Base-by-base conservation (phyloP, 2,888 invertebrate species). In the Caenorhabditis sulstoni region DNA sequence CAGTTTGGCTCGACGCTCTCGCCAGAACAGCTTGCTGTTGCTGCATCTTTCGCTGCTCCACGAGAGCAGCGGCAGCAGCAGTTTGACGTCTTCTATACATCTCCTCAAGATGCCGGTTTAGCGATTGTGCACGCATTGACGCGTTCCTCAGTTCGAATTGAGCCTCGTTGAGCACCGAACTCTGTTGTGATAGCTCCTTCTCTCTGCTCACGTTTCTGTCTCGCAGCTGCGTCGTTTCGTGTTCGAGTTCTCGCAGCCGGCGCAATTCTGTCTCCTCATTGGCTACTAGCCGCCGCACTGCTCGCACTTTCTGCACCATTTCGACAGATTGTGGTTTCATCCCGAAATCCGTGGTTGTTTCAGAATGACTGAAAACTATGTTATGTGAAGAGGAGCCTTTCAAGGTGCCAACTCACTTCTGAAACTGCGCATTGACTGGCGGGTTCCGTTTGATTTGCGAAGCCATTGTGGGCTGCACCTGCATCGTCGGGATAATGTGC, bases 91-190 rank as follows among this genome's bases (percentile, higher is more conserved):
- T 93, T 76, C 95, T 92, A 70, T 92, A 90, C 86, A 98, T 92
- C 90, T 97, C 96, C 91, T 98, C 97, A 85, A 98, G 93, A 76
- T 87, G 84, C 66, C 77, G 65, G 82, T 96, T 96, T 90, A 98
- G 93, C 92, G 96, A 96, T 90, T 98, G 97, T 90, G 97, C 97
- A 92, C 96, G 96, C 90, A 95, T 95, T 90, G 97, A 96, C n/a
- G 97, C 97, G 93, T 96, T 92, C 71, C 96, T 67, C 53, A 85
- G 65, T 18, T 79, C 71, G 16, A 76, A 16, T 53, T 84, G 74
- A 11, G 78, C 66, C 5, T 83, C 82, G 16, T 84, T 79, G 37
- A 83, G 75, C 35, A 70, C 57, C 7, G 65, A 58, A 8, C 65
- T 67, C 44, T 85, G 67, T 8, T 52, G 61, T 8, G 67, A n/a